phyloP scores from a whole-genome alignment of 2,113 vertebrate genomes.

The Proterorhinus semilunaris region DNA sequence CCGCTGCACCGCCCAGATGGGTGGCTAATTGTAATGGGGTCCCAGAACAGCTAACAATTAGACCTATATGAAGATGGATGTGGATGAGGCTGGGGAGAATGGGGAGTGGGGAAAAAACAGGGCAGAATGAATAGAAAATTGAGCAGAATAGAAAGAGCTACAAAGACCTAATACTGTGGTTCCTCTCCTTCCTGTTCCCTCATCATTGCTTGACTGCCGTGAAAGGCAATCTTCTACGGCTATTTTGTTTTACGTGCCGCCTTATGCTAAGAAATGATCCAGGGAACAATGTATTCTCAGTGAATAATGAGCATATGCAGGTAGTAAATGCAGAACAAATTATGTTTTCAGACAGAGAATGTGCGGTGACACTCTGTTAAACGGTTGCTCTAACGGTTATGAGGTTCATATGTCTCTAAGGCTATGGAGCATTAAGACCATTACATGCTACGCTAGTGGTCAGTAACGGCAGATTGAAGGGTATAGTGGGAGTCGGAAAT shows the following conservation, averaged over 20 bases:
- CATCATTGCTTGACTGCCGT: slow-evolving; percentile 25
- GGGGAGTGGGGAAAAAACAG: slow-evolving; percentile 2
- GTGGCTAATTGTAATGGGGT: slow-evolving; percentile 69
- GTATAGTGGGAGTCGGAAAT: slow-evolving; percentile 30
- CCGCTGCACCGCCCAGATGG: slow-evolving; percentile 59
- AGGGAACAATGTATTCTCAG: slow-evolving; percentile 32
- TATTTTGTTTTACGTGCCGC: slow-evolving; percentile 38
- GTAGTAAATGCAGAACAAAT: slow-evolving; percentile 40
- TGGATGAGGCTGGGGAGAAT: background rate
- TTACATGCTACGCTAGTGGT: slow-evolving; percentile 19
- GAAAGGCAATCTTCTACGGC: slow-evolving; percentile 43
- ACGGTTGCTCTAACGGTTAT: slow-evolving; percentile 44
- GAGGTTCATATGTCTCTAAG: slow-evolving; percentile 51
- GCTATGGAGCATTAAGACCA: slow-evolving; percentile 57
- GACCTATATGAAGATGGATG: slow-evolving; percentile 66
- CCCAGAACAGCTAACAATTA: slow-evolving; percentile 64
- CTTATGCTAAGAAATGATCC: slow-evolving; percentile 45
- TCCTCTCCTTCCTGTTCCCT: slow-evolving; percentile 29
- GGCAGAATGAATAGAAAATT: slow-evolving; percentile 7
- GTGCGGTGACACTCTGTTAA: slow-evolving; percentile 47
- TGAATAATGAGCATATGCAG: slow-evolving; percentile 29
- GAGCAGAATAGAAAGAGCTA: slow-evolving; percentile 24
- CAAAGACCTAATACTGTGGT: slow-evolving; percentile 18
- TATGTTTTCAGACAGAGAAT: slow-evolving; percentile 37
- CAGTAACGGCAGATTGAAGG: slow-evolving; percentile 42